phyloP scores from a whole-genome alignment of 64 coral and sea anemone species.

The Montipora cactus region DNA sequence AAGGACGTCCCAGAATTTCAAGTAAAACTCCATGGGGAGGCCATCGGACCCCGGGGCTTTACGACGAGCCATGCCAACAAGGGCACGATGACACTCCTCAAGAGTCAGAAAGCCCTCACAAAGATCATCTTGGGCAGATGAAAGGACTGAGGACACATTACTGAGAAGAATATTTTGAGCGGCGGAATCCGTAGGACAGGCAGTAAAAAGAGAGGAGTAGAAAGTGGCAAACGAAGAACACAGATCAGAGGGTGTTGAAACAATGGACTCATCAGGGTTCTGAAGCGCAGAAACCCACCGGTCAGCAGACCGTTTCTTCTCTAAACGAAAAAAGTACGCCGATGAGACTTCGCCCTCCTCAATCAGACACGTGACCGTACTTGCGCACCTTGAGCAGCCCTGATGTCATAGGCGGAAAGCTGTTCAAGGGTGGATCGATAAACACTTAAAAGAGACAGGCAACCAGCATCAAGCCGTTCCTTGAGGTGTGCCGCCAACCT shows the following conservation, averaged over 20 bases:
- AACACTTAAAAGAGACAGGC: no score
- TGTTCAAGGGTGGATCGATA: not conserved
- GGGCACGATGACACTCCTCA: not conserved
- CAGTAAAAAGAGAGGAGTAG: not conserved
- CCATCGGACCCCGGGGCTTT: conserved; percentile 4
- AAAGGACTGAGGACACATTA: not conserved
- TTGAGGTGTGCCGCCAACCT: not conserved
- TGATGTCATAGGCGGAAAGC: not conserved
- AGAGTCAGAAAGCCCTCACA: not conserved
- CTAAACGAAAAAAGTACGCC: conserved; percentile 1
- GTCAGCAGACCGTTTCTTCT: not conserved
- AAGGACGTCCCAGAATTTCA: conserved; percentile 2
- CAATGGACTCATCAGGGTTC: not conserved
- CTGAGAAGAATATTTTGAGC: not conserved
- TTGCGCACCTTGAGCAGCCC: conserved; percentile 26
- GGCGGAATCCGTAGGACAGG: not conserved
- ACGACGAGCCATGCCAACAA: not conserved
- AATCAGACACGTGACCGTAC: not conserved
- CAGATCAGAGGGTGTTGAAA: not conserved
- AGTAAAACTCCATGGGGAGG: conserved; percentile 24
- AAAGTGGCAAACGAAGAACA: not conserved
- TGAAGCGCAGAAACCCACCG: not conserved
- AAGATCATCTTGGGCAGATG: not conserved
- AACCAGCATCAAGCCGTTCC: not conserved
- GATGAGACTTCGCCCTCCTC: conserved; percentile 51